A percentile compares a stretch with the other conserved stretches of the same genome.
phyloP scores from a whole-genome alignment of 2,888 invertebrate species.

The Heterodera filipjevi region DNA sequence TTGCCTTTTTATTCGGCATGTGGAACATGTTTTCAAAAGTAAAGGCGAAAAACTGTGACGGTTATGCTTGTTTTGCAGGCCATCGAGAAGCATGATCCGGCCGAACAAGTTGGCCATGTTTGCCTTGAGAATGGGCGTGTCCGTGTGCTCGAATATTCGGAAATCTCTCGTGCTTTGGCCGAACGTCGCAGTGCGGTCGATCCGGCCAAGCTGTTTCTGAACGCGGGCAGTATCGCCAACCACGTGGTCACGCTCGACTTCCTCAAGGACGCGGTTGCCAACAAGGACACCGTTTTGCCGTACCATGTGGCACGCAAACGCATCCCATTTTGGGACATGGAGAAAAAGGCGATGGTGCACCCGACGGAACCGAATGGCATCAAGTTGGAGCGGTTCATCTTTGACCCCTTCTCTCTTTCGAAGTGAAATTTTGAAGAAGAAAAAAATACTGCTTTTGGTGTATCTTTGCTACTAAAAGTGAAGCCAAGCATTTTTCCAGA shows the following conservation, averaged over 20 bases:
- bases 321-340: constrained; percentile 79
- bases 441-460: too few relatives aligned
- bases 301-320: constrained; percentile 96
- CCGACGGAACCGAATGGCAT: constrained; percentile 89
- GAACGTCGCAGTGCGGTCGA: constrained; percentile 71
- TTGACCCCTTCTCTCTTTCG: constrained; percentile 94
- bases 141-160: constrained; percentile 89
- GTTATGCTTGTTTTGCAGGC: too few relatives aligned
- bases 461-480: too few relatives aligned
- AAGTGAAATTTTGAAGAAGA: constrained; percentile 68
- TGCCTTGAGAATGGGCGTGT: constrained; percentile 73
- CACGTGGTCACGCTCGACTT: constrained; percentile 92
- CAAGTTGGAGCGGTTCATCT: constrained; percentile 98
- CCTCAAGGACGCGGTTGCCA: constrained; percentile 76
- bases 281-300: constrained; percentile 71
- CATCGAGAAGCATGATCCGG: constrained; percentile 86
- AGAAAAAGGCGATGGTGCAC: constrained; percentile 65
- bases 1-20: too few relatives aligned
- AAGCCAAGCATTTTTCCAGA: too few relatives aligned
- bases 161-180: constrained; percentile 85
- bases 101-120: constrained; percentile 92
- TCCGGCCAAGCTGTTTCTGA: constrained; percentile 80
- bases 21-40: too few relatives aligned
- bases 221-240: constrained; percentile 96
- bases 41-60: too few relatives aligned